Evolutionary conservation across 2,888 invertebrate genomes (phyloP).

Genomic region (Chesias legatella): DNA sequence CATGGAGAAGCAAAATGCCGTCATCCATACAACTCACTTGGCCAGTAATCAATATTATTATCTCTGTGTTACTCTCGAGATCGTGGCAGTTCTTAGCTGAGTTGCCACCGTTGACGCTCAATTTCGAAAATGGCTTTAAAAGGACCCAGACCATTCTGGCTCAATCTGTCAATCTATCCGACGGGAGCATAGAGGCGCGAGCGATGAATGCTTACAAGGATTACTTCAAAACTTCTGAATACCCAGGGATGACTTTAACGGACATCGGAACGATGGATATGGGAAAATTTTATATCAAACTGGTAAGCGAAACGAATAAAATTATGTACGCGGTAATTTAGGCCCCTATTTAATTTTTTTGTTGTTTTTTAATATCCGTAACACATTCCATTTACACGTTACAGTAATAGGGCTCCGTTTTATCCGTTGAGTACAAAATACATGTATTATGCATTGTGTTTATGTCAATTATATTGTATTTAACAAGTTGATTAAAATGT

Average conservation of each 20-base stretch:
- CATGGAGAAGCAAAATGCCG: conserved; percentile 60
- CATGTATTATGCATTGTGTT: too few species aligned
- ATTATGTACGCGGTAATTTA: too few species aligned
- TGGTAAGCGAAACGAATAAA: conserved; percentile 50
- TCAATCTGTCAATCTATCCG: conserved; percentile 40
- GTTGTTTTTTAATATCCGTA: too few species aligned
- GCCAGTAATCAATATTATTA: conserved; percentile 64
- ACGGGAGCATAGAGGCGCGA: conserved; percentile 43
- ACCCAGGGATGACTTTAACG: conserved; percentile 51
- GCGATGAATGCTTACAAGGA: conserved; percentile 58
- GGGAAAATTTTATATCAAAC: conserved; percentile 61
- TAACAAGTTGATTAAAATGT: too few species aligned
- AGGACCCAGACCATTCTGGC: conserved; percentile 60
- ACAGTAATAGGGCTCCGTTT: too few species aligned
- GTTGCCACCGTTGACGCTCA: conserved; percentile 81
- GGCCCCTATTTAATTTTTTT: too few species aligned
- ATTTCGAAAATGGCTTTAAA: conserved; percentile 64
- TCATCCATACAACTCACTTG: conserved; percentile 65
- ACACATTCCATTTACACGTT: too few species aligned
- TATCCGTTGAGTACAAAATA: too few species aligned
- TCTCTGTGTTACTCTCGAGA: conserved; percentile 63
- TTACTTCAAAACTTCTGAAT: conserved; percentile 49
- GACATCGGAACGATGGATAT: conserved; percentile 59
- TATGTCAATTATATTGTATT: too few species aligned
- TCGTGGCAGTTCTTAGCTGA: conserved; percentile 73